Conservation (phyloP, 35 echinoderm and acorn worm species). For the Diadema setosum region DNA sequence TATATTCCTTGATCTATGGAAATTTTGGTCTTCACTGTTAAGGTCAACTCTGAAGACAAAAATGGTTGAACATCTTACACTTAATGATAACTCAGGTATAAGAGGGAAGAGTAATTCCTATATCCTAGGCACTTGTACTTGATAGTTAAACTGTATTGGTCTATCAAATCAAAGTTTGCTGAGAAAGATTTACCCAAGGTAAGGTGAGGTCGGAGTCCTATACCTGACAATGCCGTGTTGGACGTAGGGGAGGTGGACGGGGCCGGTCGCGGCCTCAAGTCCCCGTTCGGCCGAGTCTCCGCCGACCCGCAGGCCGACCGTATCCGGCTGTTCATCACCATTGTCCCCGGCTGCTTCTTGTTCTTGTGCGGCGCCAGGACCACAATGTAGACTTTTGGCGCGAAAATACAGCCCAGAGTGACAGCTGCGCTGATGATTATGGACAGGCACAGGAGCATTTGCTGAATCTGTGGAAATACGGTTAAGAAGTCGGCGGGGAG, state of each 20-base stretch:
- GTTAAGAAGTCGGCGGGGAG: too few relatives aligned
- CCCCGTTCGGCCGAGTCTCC: constrained; percentile 71
- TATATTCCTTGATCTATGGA: too few relatives aligned
- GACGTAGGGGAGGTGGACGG: constrained; percentile 35
- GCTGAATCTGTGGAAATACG: constrained; percentile 86
- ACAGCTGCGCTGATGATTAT: constrained; percentile 82
- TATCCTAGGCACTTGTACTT: neutral
- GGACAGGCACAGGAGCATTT: constrained; percentile 82
- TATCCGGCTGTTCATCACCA: constrained; percentile 75
- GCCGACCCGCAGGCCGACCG: constrained; percentile 70
- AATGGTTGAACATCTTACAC: too few relatives aligned
- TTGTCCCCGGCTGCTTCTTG: constrained; percentile 63
- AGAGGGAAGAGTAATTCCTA: neutral
- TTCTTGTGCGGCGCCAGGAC: constrained; percentile 89
- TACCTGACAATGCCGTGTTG: constrained; percentile 82
- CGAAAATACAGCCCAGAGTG: constrained; percentile 85
- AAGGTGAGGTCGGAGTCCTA: neutral
- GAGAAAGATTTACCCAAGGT: neutral
- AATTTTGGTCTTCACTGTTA: too few relatives aligned
- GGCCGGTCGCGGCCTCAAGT: constrained; percentile 23
- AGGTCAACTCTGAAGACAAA: too few relatives aligned
- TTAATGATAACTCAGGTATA: neutral
- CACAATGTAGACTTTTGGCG: constrained; percentile 95
- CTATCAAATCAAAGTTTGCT: neutral
- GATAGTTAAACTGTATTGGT: neutral